Evolutionary conservation across 30 jellyfish, hydroid and myxozoan species (phyloP).

Genomic region (Haliclystus octoradiatus): DNA sequence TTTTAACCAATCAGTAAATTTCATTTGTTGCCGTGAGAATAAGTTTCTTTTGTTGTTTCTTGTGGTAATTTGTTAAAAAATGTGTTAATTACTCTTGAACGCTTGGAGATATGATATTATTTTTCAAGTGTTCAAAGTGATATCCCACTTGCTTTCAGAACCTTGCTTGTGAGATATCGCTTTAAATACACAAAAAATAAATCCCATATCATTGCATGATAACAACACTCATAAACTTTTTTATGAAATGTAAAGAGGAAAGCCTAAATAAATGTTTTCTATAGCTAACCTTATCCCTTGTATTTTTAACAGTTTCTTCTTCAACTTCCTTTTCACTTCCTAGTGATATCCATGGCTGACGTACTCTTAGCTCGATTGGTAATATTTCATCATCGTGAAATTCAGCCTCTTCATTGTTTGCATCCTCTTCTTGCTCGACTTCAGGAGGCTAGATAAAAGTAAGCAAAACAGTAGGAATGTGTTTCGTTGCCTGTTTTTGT

Average conservation of each 20-base stretch:
- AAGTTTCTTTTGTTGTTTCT: background rate
- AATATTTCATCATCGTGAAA: background rate
- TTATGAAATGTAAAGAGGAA: too few species aligned
- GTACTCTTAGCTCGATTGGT: constrained; percentile 6
- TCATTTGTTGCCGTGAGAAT: too few species aligned
- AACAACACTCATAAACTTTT: background rate
- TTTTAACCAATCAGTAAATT: too few species aligned
- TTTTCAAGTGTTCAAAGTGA: background rate
- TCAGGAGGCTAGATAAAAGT: background rate
- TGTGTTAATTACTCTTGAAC: too few species aligned
- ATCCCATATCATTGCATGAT: background rate
- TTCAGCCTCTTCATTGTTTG: constrained; percentile 7
- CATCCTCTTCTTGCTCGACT: constrained; percentile 30
- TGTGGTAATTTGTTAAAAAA: background rate
- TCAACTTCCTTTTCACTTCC: constrained; percentile 84
- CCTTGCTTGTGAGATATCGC: too few species aligned
- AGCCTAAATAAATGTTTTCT: background rate
- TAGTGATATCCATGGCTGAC: constrained; percentile 59
- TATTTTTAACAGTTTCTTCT: constrained; percentile 28
- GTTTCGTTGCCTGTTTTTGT: background rate
- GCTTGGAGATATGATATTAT: background rate
- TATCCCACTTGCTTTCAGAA: too few species aligned
- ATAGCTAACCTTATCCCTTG: constrained; percentile 43
- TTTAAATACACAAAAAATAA: too few species aligned
- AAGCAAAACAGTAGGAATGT: background rate